phyloP scores from a whole-genome alignment of 2,797 vertebrate genomes.

The Menidia menidia region DNA sequence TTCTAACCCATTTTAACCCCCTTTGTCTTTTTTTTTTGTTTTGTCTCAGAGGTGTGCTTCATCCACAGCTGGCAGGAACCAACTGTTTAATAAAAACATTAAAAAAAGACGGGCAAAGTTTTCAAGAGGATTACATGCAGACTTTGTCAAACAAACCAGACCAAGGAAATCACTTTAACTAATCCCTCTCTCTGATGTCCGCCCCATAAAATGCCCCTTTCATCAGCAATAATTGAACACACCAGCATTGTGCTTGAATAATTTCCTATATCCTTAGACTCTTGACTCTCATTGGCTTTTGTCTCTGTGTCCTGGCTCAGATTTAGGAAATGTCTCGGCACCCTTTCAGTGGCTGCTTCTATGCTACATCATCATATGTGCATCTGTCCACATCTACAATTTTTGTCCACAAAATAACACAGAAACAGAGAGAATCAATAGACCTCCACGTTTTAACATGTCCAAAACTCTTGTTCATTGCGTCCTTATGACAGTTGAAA shows the following conservation, averaged over 20 bases:
- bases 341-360: slow-evolving; percentile 13
- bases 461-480: not conserved
- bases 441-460: too few species aligned
- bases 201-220: slow-evolving; percentile 79
- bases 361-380: not conserved
- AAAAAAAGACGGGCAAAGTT: slow-evolving; percentile 63
- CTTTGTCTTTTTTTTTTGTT: slow-evolving; percentile 12
- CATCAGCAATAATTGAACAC: slow-evolving; percentile 83
- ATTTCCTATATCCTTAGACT: slow-evolving; percentile 68
- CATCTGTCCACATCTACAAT: too few species aligned
- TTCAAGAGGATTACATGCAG: slow-evolving; percentile 78
- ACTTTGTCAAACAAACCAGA: slow-evolving; percentile 79
- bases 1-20: too few species aligned
- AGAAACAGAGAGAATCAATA: too few species aligned
- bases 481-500: too few species aligned
- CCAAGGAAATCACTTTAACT: slow-evolving; percentile 79
- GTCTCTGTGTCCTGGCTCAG: slow-evolving; percentile 43
- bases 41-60: slow-evolving; percentile 29
- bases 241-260: slow-evolving; percentile 61
- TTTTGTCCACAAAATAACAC: not conserved
- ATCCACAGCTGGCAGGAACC: slow-evolving; percentile 49
- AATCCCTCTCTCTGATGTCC: slow-evolving; percentile 81
- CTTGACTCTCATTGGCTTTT: slow-evolving; percentile 72
- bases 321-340: slow-evolving; percentile 41
- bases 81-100: slow-evolving; percentile 53